These are phyloP conservation scores for Heterodera filipjevi DNA, from an alignment of 2,888 invertebrate species.

Conservation along the genomic window DNA sequence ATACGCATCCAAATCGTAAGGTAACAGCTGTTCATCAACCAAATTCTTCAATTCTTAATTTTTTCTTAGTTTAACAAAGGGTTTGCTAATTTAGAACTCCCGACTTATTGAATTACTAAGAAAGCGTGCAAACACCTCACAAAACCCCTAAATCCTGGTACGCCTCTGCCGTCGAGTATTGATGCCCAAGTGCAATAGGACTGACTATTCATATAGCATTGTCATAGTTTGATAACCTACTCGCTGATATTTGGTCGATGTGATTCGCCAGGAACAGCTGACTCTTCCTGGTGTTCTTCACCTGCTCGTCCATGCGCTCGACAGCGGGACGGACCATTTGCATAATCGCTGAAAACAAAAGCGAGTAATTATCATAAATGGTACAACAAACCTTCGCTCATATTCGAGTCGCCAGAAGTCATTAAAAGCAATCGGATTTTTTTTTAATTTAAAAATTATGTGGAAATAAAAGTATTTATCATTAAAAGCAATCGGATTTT, in stretches of 20 bases:
- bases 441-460: too few species aligned
- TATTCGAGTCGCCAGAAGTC: slow-evolving; percentile 28
- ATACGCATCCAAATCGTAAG: slow-evolving; percentile 51
- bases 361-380: neutral
- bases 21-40: slow-evolving; percentile 47
- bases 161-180: neutral
- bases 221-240: too few species aligned
- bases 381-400: slow-evolving; percentile 30
- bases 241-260: slow-evolving; percentile 45
- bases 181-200: neutral
- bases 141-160: too few species aligned
- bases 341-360: slow-evolving; percentile 45
- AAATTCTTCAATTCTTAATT: slow-evolving; percentile 48
- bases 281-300: slow-evolving; percentile 50
- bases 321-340: slow-evolving; percentile 46
- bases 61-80: too few species aligned
- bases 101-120: too few species aligned
- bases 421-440: neutral
- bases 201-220: neutral
- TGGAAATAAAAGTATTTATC: neutral
- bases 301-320: slow-evolving; percentile 45
- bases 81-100: too few species aligned
- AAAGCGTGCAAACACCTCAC: too few species aligned
- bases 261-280: slow-evolving; percentile 43
- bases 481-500: neutral